These are phyloP conservation scores for Paralichthys olivaceus DNA, from an alignment of 2,113 vertebrate species.

Conservation along the genomic window DNA sequence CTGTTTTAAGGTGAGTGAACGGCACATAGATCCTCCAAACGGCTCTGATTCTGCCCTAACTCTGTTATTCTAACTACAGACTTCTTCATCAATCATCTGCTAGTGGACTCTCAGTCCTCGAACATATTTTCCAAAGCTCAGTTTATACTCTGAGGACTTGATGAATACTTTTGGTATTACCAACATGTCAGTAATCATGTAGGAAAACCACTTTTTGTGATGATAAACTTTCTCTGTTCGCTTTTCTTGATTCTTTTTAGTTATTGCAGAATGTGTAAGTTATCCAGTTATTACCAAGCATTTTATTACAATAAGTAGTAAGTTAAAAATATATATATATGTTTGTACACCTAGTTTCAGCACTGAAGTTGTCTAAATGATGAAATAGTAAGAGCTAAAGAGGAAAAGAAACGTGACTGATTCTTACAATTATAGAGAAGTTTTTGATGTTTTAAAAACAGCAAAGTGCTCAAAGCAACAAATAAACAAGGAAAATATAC, in stretches of 20 bases:
- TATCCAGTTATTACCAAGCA: too few species aligned
- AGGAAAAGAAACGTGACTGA: neutral
- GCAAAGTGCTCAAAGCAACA: too few species aligned
- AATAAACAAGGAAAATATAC: too few species aligned
- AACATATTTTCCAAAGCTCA: neutral
- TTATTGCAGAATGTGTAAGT: neutral
- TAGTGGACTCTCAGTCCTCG: neutral
- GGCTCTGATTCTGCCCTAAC: neutral
- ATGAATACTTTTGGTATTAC: neutral
- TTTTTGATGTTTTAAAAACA: too few species aligned
- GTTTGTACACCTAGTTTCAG: neutral
- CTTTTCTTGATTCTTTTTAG: neutral
- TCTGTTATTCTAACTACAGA: constrained; percentile 22
- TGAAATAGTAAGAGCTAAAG: neutral
- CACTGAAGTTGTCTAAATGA: neutral
- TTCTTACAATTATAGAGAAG: neutral
- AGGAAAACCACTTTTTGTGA: neutral
- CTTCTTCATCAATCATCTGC: constrained; percentile 30
- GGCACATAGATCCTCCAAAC: constrained; percentile 15
- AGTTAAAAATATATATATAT: too few species aligned
- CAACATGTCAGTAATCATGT: neutral
- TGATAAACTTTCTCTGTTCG: neutral
- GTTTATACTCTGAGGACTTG: neutral
- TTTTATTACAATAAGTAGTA: neutral
- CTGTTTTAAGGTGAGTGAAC: neutral